phyloP scores from a whole-genome alignment of 2,888 invertebrate species.

The Hydropsyche betteni region DNA sequence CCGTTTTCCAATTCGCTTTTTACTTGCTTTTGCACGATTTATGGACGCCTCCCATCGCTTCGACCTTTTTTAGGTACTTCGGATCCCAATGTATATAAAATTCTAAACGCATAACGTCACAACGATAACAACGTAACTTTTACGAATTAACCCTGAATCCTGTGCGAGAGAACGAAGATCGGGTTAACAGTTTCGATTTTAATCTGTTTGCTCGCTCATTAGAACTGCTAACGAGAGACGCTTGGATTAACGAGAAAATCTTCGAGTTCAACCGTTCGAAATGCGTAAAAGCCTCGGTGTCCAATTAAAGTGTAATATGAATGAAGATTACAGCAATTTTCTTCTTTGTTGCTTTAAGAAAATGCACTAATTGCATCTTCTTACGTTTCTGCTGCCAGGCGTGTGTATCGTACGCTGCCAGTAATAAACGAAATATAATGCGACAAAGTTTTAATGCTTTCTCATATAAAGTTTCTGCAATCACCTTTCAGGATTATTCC shows the following conservation, averaged over 20 bases:
- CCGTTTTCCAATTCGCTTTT: conserved; percentile 8
- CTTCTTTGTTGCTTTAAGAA: neutral
- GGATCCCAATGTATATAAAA: neutral
- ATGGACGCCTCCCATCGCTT: conserved; percentile 6
- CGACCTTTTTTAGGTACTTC: neutral
- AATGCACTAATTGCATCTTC: conserved; percentile 5
- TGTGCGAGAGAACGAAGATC: neutral
- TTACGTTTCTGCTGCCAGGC: neutral
- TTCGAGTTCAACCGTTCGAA: too few species aligned
- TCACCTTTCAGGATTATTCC: too few species aligned
- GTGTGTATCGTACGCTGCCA: neutral
- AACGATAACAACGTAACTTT: too few species aligned
- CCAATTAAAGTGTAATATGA: neutral
- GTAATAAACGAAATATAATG: neutral
- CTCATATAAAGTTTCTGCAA: neutral
- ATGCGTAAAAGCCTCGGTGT: neutral
- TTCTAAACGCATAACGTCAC: too few species aligned
- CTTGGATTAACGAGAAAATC: neutral
- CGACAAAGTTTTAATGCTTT: neutral
- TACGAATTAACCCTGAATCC: too few species aligned
- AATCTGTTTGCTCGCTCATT: neutral
- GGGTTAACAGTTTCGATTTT: neutral
- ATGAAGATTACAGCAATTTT: neutral
- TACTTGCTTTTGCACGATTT: conserved; percentile 7
- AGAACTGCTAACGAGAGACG: neutral